Base-by-base conservation (phyloP, 2,888 invertebrate species). In the Cheilosia soror region DNA sequence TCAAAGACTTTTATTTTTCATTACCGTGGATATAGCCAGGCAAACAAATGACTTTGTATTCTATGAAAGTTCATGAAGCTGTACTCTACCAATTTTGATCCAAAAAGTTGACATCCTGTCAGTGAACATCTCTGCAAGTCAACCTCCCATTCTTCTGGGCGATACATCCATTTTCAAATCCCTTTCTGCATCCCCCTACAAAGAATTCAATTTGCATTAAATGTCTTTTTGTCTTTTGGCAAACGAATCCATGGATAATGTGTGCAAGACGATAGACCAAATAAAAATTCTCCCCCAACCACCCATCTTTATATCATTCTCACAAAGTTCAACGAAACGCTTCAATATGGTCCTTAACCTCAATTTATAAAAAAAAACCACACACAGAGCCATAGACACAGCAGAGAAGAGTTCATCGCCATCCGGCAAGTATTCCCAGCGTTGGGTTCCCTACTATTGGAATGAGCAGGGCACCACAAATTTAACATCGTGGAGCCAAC, bases 331-430 rank as follows among this genome's bases (percentile, higher is more conserved):
- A 71, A 63, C 62, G 77, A 53, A 78, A 63, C 63, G 47, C 60
- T 51, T 60, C 42, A 51, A 37, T 44, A 40, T 71, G 81, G 76
- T 76, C 60, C 76, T 82, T 71, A 82, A 82, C 81, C 81, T 76
- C 76, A 58, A 63, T 81, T 78, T 62, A 29, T 69, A 53, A 53
- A 15, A 25, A 66, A 44, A 53, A 40, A 11, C 31, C 11, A 33
- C 29, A 31, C 47, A 42, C 5, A 15, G 15, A 37, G 5, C n/a
- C n/a, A n/a, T 9, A 9, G 9, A 33, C 33, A 42, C 11, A 42
- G 4, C 9, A 27, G n/a, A 5, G 20, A 58, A 27, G 69, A 76
- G 81, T 76, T 82, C 76, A 78, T 63, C 69, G 77, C 69, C 77
- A 78, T 49, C 49, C 53, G 77, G 51, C 60, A 25, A 69, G 55